Evolutionary conservation across 92 coral and sea anemone genomes (phyloP), one percentile per base, ranked within the genome.

Genomic region (Siderastrea siderea): DNA sequence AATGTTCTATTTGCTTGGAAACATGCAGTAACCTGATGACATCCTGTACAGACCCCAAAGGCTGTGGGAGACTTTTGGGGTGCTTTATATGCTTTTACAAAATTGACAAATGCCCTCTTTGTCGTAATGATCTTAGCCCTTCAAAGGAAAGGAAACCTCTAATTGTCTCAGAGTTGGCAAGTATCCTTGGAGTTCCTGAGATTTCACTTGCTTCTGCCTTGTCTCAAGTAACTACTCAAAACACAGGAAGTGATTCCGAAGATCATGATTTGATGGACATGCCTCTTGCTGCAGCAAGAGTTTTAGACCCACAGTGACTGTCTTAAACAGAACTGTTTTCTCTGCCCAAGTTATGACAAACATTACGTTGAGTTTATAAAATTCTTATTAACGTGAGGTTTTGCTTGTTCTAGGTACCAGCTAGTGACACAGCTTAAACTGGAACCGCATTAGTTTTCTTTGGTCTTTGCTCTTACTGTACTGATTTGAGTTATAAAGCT

Each of bases 51-150:
- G 17, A 57, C 79, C 19, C 77, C 58, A 83, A 83, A 72, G 87
- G 87, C 78, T 83, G 72, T 83, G 87, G 80, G 50, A 62, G 79
- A 15, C 87, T 83, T 49, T 58, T 72, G 63, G 87, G 87, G n/a
- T 83, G 87, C 54, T 83, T 71, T 26, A 83, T 67, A 45, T 71
- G 87, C 79, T 58, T 83, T 11, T 55, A 83, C 55, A 11, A 71
- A 14, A 48, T 71, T 58, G 10, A 54, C 47, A 83, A 83, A 45
- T 83, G 87, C 54, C 80, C 87, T 51, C 59, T 83, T 6, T 83
- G 87, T 62, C 67, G 87, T 8, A 53, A 64, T 19, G 63, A 54
- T 6, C 86, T 82, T 52, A 14, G 47, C 58, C 74, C 74, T 38
- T 15, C 19, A 68, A 66, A 17, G 46, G 67, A 70, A 53, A 52